phyloP scores from a whole-genome alignment of 2,888 invertebrate species.

The Aphidoletes aphidimyza region DNA sequence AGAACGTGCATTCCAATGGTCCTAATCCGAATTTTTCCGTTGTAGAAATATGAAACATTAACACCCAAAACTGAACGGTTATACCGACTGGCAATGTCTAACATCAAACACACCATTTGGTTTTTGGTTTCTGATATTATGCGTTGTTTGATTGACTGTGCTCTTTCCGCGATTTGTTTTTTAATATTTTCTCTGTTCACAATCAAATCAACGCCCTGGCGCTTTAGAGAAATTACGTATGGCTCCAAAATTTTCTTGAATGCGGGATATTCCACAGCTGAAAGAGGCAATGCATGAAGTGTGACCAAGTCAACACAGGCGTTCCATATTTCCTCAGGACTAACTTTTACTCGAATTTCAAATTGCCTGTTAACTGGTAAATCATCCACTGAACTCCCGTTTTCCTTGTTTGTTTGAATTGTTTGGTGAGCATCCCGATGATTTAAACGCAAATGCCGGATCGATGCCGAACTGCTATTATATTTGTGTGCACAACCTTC shows the following conservation, averaged over 20 bases:
- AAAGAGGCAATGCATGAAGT: background rate
- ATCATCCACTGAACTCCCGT: too few relatives aligned
- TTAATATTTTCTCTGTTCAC: background rate
- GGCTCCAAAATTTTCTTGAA: background rate
- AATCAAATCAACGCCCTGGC: background rate
- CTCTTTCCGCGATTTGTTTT: background rate
- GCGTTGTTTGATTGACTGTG: background rate
- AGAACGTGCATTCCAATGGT: background rate
- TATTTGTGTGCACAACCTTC: too few relatives aligned
- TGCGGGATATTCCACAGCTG: background rate
- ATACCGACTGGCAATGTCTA: background rate
- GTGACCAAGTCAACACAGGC: background rate
- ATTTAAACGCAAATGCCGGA: too few relatives aligned
- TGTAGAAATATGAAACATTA: background rate
- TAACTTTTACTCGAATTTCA: slow-evolving; percentile 1
- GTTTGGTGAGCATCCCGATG: too few relatives aligned
- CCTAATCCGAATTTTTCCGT: background rate
- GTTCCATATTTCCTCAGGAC: background rate
- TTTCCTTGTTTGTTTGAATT: too few relatives aligned
- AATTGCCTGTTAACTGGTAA: too few relatives aligned
- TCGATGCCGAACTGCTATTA: too few relatives aligned
- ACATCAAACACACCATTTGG: background rate
- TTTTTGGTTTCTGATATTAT: background rate
- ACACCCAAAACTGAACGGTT: background rate
- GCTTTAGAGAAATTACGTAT: background rate